A percentile compares a stretch with the other conserved stretches of the same genome.
These are phyloP conservation scores for Leptodactylus fuscus DNA, from an alignment of 2,113 vertebrate genomes.

Conservation along the genomic window DNA sequence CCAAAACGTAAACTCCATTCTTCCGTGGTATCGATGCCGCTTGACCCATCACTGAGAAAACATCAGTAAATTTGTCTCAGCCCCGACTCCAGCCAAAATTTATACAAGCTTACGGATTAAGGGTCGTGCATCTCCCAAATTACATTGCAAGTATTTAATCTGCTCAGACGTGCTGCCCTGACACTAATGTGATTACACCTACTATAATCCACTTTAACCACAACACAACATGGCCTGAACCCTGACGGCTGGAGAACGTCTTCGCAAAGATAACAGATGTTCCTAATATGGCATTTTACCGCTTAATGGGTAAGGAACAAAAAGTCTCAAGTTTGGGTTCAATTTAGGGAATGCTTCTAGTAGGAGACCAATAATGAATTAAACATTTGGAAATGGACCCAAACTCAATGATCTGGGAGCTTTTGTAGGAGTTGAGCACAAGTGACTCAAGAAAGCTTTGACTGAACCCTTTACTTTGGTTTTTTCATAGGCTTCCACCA, in stretches of 20 bases:
- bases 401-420: no score
- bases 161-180: slow-evolving; percentile 63
- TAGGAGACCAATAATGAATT: no score
- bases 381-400: no score
- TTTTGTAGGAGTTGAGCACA: no score
- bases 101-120: slow-evolving; percentile 66
- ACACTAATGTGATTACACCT: slow-evolving; percentile 72
- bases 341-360: neutral
- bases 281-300: neutral
- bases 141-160: slow-evolving; percentile 73
- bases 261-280: neutral
- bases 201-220: slow-evolving; percentile 71
- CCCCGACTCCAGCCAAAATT: slow-evolving; percentile 59
- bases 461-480: no score
- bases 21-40: slow-evolving; percentile 67
- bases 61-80: neutral
- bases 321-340: neutral
- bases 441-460: no score
- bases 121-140: slow-evolving; percentile 72
- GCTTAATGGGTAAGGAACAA: neutral
- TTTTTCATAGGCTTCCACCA: no score
- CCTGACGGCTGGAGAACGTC: neutral
- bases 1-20: slow-evolving; percentile 69
- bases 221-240: neutral
- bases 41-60: slow-evolving; percentile 70